Percentiles rank a stretch among this genome's conserved stretches.
phyloP scores from a whole-genome alignment of 2,797 vertebrate species.

The Poeciliopsis infans region DNA sequence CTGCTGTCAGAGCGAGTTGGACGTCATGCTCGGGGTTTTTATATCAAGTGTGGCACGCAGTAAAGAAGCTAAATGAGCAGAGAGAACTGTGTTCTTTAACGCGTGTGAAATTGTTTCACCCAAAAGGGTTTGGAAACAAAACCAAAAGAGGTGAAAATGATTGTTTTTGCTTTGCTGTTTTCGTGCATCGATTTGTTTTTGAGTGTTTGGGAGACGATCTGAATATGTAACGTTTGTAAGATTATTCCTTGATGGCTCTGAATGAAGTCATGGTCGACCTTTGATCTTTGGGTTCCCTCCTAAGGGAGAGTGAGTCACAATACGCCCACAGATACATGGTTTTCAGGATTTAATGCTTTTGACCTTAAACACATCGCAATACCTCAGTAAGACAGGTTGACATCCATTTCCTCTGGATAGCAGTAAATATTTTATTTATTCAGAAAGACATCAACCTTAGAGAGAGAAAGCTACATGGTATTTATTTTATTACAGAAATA shows the following conservation, averaged over 20 bases:
- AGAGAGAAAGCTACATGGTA: slow-evolving; percentile 39
- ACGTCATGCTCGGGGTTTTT: slow-evolving; percentile 46
- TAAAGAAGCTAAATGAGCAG: slow-evolving; percentile 52
- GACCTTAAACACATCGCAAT: slow-evolving; percentile 11
- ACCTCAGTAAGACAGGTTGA: background rate
- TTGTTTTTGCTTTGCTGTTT: background rate
- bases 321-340: slow-evolving; percentile 3
- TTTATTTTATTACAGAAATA: slow-evolving; percentile 50
- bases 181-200: background rate
- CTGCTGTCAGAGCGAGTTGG: slow-evolving; percentile 56
- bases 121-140: background rate
- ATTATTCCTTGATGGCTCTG: background rate
- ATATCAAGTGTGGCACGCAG: slow-evolving; percentile 37
- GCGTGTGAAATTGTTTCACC: background rate
- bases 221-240: background rate
- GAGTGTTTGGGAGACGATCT: background rate
- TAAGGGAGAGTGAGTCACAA: slow-evolving; percentile 37
- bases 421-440: slow-evolving; percentile 55
- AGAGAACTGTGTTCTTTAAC: slow-evolving; percentile 37
- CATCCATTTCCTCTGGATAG: slow-evolving; percentile 5
- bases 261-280: slow-evolving; percentile 22
- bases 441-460: slow-evolving; percentile 34
- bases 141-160: background rate
- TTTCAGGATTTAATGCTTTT: background rate
- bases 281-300: slow-evolving; percentile 19